phyloP scores from a whole-genome alignment of 2,888 invertebrate genomes.

The Drosophila melanocephala region DNA sequence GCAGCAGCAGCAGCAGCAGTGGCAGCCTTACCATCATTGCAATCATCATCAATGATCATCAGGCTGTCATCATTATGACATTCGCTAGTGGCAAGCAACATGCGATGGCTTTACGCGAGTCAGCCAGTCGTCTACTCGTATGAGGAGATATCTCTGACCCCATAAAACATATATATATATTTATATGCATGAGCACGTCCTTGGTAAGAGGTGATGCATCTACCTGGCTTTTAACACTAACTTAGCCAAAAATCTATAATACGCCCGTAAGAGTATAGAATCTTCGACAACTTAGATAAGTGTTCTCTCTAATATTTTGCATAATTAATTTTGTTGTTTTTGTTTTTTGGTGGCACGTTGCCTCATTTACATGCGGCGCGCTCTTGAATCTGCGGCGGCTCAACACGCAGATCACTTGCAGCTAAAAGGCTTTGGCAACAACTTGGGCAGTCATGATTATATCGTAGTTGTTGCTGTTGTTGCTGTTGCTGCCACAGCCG shows the following conservation, averaged over 20 bases:
- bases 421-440: constrained; percentile 66
- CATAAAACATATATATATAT: neutral
- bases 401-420: constrained; percentile 64
- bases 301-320: constrained; percentile 9
- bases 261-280: neutral
- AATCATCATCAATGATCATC: constrained; percentile 29
- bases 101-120: constrained; percentile 61
- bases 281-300: neutral
- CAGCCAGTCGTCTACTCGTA: neutral
- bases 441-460: constrained; percentile 76
- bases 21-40: constrained; percentile 22
- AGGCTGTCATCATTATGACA: constrained; percentile 35
- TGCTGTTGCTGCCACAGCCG: constrained; percentile 56
- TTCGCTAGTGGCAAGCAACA: constrained; percentile 31
- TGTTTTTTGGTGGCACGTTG: constrained; percentile 28
- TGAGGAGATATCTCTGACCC: neutral
- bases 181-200: neutral
- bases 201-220: neutral
- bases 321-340: constrained; percentile 3
- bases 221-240: neutral
- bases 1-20: constrained; percentile 22
- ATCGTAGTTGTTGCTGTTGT: constrained; percentile 40
- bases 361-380: constrained; percentile 74
- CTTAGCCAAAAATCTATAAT: neutral
- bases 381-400: constrained; percentile 63